phyloP scores from a whole-genome alignment of 2,113 vertebrate species.

The Sceloporus undulatus region DNA sequence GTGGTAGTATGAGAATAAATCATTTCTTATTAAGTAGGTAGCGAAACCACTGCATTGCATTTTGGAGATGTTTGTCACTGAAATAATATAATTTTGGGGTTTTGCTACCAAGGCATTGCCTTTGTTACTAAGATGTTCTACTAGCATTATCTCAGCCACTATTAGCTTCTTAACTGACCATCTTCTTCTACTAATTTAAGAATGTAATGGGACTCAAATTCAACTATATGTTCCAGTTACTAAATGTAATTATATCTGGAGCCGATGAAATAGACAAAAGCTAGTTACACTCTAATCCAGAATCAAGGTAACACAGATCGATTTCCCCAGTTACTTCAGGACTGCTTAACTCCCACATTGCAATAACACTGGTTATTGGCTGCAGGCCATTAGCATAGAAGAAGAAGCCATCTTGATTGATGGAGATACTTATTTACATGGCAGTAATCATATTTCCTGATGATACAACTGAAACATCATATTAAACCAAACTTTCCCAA shows the following conservation, averaged over 20 bases:
- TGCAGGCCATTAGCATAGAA: constrained; percentile 19
- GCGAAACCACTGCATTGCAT: not conserved
- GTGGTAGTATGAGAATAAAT: too few species aligned
- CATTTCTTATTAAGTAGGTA: too few species aligned
- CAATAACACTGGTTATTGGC: not conserved
- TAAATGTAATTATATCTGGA: constrained; percentile 61
- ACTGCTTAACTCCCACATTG: not conserved
- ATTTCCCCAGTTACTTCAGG: constrained; percentile 20
- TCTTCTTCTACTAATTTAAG: constrained; percentile 67
- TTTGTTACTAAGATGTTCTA: constrained; percentile 63
- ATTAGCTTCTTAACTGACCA: constrained; percentile 53
- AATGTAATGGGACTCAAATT: constrained; percentile 59
- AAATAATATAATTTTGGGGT: constrained; percentile 12
- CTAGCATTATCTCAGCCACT: constrained; percentile 44
- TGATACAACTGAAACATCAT: constrained; percentile 5
- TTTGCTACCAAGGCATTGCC: constrained; percentile 65
- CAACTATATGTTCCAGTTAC: constrained; percentile 55
- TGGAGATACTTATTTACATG: constrained; percentile 35
- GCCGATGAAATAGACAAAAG: constrained; percentile 49
- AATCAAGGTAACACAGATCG: constrained; percentile 32
- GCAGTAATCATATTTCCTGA: constrained; percentile 15
- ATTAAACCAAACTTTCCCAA: constrained; percentile 22
- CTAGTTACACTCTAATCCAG: constrained; percentile 46
- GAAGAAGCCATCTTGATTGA: not conserved
- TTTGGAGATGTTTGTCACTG: constrained; percentile 45